A percentile compares a stretch with the other conserved stretches of the same genome.
Evolutionary conservation across 1,140 invertebrate genomes (phyloP).

Genomic region (Drosophila baimaii): DNA sequence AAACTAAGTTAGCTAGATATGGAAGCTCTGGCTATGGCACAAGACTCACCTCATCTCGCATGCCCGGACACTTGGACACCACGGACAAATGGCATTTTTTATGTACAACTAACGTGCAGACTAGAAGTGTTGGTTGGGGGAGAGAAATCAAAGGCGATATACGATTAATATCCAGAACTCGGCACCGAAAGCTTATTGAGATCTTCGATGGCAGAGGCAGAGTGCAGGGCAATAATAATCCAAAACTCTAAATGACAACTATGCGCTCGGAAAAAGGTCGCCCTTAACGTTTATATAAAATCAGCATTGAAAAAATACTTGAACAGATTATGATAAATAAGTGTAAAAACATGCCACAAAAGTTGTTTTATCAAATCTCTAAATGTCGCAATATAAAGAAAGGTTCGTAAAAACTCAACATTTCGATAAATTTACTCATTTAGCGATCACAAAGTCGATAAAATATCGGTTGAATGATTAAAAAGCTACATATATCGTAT

Average conservation of each 20-base stretch:
- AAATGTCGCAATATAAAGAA: too few species aligned
- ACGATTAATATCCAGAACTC: conserved; percentile 36
- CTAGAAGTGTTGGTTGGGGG: conserved; percentile 86
- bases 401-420: too few species aligned
- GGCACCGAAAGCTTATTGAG: not conserved
- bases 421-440: too few species aligned
- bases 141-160: conserved; percentile 48
- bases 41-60: conserved; percentile 92
- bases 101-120: conserved; percentile 99
- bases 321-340: not conserved
- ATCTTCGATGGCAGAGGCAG: conserved; percentile 19
- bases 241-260: conserved; percentile 19
- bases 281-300: not conserved
- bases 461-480: too few species aligned
- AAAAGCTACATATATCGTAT: too few species aligned
- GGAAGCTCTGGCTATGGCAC: not conserved
- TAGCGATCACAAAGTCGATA: too few species aligned
- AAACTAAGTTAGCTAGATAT: conserved; percentile 2
- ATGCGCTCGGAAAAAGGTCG: conserved; percentile 11
- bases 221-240: conserved; percentile 32
- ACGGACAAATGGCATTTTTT: conserved; percentile 97
- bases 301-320: not conserved
- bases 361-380: not conserved
- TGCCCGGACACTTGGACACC: conserved; percentile 97
- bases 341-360: not conserved